Conservation (phyloP, 2,797 vertebrate genomes). For the Acipenser transmontanus region DNA sequence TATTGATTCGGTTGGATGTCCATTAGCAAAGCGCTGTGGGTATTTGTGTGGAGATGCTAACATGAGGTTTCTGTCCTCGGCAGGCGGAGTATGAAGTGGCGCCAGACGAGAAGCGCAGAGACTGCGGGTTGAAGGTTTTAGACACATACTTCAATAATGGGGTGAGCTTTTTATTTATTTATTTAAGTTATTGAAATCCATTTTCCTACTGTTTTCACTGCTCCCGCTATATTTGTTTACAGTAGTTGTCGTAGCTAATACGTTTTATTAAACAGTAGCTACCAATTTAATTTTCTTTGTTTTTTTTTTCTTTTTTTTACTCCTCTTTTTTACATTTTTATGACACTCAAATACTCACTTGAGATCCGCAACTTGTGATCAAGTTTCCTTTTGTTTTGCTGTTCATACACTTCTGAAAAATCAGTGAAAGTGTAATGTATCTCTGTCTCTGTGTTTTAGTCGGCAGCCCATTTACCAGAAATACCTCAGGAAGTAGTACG, state of each 20-base stretch:
- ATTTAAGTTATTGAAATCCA: too few species aligned
- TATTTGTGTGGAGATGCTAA: constrained; percentile 6
- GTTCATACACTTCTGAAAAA: too few species aligned
- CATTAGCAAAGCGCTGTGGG: neutral
- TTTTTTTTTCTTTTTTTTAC: neutral
- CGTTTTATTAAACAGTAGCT: too few species aligned
- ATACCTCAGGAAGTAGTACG: constrained; percentile 68
- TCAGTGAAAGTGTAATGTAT: too few species aligned
- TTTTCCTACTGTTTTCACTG: too few species aligned
- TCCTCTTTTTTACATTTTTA: neutral
- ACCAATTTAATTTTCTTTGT: too few species aligned
- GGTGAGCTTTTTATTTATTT: constrained; percentile 50
- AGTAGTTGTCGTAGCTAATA: too few species aligned
- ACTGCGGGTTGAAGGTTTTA: constrained; percentile 71
- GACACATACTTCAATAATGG: constrained; percentile 78
- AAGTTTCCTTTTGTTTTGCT: too few species aligned
- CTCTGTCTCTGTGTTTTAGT: constrained; percentile 34
- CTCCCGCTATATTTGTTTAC: too few species aligned
- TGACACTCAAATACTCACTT: neutral
- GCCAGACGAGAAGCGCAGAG: constrained; percentile 75
- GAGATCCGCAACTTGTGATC: too few species aligned
- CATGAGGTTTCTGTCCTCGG: constrained; percentile 13
- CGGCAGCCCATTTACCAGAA: constrained; percentile 70
- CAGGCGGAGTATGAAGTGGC: constrained; percentile 84
- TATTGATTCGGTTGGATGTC: too few species aligned